A percentile compares a stretch with the other conserved stretches of the same genome.
These are phyloP conservation scores for Neoarius graeffei DNA, from an alignment of 2,113 vertebrate species.

Conservation along the genomic window DNA sequence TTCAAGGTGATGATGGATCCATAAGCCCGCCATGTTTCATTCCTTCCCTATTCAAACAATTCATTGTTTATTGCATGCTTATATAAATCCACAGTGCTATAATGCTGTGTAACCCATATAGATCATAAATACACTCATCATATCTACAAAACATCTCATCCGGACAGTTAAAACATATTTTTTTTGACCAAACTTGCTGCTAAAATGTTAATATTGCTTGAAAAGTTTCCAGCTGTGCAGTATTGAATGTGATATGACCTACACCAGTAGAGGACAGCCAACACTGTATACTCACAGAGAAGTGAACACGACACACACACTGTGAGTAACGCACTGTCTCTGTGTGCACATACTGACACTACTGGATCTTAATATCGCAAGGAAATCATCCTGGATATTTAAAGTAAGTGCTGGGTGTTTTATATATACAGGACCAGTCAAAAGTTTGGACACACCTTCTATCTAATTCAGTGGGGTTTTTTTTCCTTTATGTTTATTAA, in stretches of 20 bases:
- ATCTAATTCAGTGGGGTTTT: too few species aligned
- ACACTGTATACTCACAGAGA: background rate
- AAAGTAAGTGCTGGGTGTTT: background rate
- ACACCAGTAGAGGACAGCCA: background rate
- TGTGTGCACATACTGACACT: background rate
- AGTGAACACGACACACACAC: background rate
- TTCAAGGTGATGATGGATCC: background rate
- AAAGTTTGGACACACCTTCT: too few species aligned
- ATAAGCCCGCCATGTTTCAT: background rate
- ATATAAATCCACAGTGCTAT: background rate
- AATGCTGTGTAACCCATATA: background rate
- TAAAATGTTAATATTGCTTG: background rate
- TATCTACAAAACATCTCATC: background rate
- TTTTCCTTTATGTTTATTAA: too few species aligned
- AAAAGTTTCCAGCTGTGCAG: background rate
- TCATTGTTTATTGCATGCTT: background rate
- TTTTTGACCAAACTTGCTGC: too few species aligned
- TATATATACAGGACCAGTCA: too few species aligned
- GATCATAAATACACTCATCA: background rate
- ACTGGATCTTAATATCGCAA: background rate
- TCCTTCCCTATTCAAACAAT: background rate
- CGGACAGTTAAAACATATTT: background rate
- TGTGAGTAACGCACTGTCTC: background rate
- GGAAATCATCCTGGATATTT: background rate
- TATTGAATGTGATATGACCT: background rate